These are phyloP conservation scores for Drosophila birchii DNA, from an alignment of 2,888 invertebrate species.

Conservation along the genomic window DNA sequence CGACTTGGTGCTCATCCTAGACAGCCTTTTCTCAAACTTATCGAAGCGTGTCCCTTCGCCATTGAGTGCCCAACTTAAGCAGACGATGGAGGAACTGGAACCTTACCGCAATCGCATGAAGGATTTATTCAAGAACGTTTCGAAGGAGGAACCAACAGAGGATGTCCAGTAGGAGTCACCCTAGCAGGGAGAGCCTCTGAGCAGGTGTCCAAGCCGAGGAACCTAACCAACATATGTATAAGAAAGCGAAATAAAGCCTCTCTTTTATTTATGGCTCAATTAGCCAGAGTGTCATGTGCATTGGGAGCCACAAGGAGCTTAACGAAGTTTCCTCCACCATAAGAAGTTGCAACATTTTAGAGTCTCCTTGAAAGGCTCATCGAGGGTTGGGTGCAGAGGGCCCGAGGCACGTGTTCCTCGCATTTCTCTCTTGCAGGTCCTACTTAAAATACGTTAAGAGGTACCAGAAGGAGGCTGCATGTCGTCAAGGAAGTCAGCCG, in stretches of 20 bases:
- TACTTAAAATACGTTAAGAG: slow-evolving; percentile 11
- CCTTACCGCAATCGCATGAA: slow-evolving; percentile 7
- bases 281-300: slow-evolving; percentile 41
- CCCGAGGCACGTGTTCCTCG: slow-evolving; percentile 9
- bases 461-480: neutral
- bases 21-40: slow-evolving; percentile 36
- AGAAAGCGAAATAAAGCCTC: slow-evolving; percentile 12
- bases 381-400: neutral
- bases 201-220: neutral
- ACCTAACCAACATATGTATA: neutral
- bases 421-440: slow-evolving; percentile 6
- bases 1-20: slow-evolving; percentile 42
- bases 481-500: slow-evolving; percentile 13
- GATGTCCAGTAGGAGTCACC: neutral
- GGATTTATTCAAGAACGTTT: neutral
- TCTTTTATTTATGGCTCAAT: slow-evolving; percentile 34
- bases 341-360: slow-evolving; percentile 11
- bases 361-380: neutral
- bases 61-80: slow-evolving; percentile 14
- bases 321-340: neutral
- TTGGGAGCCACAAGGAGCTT: slow-evolving; percentile 8
- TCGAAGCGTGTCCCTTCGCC: slow-evolving; percentile 25
- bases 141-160: neutral
- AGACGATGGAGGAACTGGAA: neutral
- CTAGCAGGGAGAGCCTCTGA: neutral